Base-by-base conservation (phyloP, 1,140 invertebrate species). In the Patella vulgata region DNA sequence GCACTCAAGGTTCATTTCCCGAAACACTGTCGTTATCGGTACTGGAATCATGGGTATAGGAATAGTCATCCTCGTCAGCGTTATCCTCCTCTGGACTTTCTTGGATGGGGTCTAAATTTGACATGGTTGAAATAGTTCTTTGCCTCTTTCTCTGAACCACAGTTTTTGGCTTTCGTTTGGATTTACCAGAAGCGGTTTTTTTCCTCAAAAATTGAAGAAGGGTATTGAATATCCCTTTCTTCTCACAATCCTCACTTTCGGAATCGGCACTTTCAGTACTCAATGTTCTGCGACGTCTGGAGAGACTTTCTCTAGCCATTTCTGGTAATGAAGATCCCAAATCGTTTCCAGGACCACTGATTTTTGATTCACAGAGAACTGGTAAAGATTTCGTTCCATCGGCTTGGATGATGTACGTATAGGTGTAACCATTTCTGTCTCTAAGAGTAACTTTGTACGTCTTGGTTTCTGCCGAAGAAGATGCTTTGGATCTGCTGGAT, bases 71-170 rank as follows among this genome's bases (percentile, higher is more conserved):
- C 11, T 71, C 62, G 19, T 74, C 70, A 39, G 66, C 70, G 28
- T 66, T 47, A 25, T 78, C 69, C 59, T 81, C 79, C 36, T 81
- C 76, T 23, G 79, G 79, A 36, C 71, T 75, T 53, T 81, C 79
- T 59, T 78, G 69, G 21, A 81, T 81, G 0, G 79, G 77, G 47
- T 81, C 77, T 63, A 81, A 67, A 60, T 81, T 81, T 31, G 79
- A 81, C 77, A 79, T 79, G 23, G 74, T 72, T 19, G 79, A 81
- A 11, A 81, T 72, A 1, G 75, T 81, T 51, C 79, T 73, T 55
- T 81, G 77, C 19, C 79, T 58, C 59, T 81, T 81, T 53, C 76
- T 71, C 42, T 76, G 73, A 8, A 68, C 56, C 33, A 74, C 43
- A 9, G 76, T 66, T 52, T 76, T 78, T 0, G 71, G 60, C 54